phyloP scores from a whole-genome alignment of 2,888 invertebrate species.

The Opisthograptis luteolata region DNA sequence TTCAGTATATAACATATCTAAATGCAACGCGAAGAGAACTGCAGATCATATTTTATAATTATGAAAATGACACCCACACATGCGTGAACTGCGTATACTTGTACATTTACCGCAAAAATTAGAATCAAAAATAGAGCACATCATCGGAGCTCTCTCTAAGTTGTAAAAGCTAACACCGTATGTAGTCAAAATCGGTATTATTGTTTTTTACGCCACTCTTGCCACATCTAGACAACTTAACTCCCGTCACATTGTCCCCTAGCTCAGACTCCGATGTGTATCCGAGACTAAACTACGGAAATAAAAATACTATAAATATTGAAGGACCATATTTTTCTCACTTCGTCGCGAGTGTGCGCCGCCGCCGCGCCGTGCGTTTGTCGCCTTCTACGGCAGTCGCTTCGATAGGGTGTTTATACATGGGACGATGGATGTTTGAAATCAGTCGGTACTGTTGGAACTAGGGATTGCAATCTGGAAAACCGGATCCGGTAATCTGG shows the following conservation, averaged over 20 bases:
- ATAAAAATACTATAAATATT: conserved; percentile 83
- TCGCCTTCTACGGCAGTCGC: conserved; percentile 50
- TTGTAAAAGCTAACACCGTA: too few relatives aligned
- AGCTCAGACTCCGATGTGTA: conserved; percentile 58
- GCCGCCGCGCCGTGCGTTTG: conserved; percentile 58
- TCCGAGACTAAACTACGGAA: conserved; percentile 77
- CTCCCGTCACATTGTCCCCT: conserved; percentile 48
- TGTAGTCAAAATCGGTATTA: too few relatives aligned
- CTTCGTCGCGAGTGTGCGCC: conserved; percentile 74
- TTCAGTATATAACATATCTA: too few relatives aligned
- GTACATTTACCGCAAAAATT: too few relatives aligned
- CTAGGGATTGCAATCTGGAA: too few relatives aligned
- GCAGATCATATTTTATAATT: too few relatives aligned
- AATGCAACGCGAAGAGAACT: too few relatives aligned
- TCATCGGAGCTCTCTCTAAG: too few relatives aligned
- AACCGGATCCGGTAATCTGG: too few relatives aligned
- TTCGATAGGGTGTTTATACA: conserved; percentile 42
- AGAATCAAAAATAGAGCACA: too few relatives aligned
- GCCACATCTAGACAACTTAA: conserved; percentile 47
- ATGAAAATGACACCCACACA: too few relatives aligned
- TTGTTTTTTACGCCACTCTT: not conserved
- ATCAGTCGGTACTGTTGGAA: not conserved
- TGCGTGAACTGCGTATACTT: too few relatives aligned
- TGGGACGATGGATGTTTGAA: conserved; percentile 14
- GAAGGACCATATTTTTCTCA: conserved; percentile 82